Conservation (phyloP, 2,888 invertebrate genomes). For the Dione vanillae region DNA sequence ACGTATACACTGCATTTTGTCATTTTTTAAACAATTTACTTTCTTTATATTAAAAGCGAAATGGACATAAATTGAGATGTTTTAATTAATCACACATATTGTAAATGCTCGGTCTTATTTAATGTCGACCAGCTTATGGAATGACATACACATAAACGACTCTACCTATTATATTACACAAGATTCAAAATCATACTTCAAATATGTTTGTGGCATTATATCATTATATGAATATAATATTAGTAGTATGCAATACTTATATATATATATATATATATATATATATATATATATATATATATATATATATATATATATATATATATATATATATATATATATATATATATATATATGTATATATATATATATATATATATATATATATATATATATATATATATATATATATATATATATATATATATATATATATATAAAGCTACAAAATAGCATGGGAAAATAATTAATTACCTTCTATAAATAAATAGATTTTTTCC, state of each 20-base stretch:
- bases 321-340: too few species aligned
- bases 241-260: background rate
- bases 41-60: slow-evolving; percentile 9
- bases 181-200: slow-evolving; percentile 11
- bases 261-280: background rate
- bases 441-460: slow-evolving; percentile 10
- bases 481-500: slow-evolving; percentile 13
- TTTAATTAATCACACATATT: slow-evolving; percentile 7
- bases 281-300: too few species aligned
- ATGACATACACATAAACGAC: slow-evolving; percentile 14
- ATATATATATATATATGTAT: too few species aligned
- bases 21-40: background rate
- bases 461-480: background rate
- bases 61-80: background rate
- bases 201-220: slow-evolving; percentile 22
- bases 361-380: too few species aligned
- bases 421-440: too few species aligned
- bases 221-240: slow-evolving; percentile 19
- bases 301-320: too few species aligned
- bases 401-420: too few species aligned
- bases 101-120: slow-evolving; percentile 15
- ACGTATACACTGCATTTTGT: background rate
- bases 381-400: too few species aligned
- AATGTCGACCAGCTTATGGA: slow-evolving; percentile 10
- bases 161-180: slow-evolving; percentile 1